A percentile compares a stretch with the other conserved stretches of the same genome.
phyloP scores from a whole-genome alignment of 2,797 vertebrate species.

The Naso thynnoides region DNA sequence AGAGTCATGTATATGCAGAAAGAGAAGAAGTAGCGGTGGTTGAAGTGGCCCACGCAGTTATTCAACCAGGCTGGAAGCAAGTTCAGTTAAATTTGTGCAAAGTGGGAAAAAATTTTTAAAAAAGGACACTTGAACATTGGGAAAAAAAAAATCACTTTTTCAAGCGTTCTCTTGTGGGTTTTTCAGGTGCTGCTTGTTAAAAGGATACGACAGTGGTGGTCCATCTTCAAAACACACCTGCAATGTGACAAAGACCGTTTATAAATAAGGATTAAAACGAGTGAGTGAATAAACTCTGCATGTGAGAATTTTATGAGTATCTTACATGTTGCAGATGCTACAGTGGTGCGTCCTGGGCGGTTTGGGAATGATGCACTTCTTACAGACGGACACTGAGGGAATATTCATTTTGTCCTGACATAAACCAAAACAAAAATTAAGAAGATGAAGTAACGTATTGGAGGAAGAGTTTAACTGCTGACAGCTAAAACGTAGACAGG shows the following conservation, averaged over 20 bases:
- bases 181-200: not conserved
- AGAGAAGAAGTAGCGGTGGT: slow-evolving; percentile 98
- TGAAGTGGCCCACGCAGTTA: slow-evolving; percentile 98
- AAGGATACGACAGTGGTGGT: slow-evolving; percentile 99
- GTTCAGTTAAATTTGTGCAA: slow-evolving; percentile 80
- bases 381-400: slow-evolving; percentile 92
- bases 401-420: slow-evolving; percentile 87
- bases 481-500: no score
- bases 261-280: not conserved
- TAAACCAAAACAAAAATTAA: not conserved
- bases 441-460: no score
- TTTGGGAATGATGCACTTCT: slow-evolving; percentile 96
- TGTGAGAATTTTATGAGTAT: not conserved
- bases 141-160: not conserved
- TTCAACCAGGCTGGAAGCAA: slow-evolving; percentile 92
- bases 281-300: not conserved
- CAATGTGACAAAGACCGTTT: slow-evolving; percentile 46
- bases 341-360: slow-evolving; percentile 97
- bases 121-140: not conserved
- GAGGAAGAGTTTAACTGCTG: no score
- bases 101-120: not conserved
- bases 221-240: slow-evolving; percentile 99
- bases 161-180: not conserved
- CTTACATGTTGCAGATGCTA: slow-evolving; percentile 96
- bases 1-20: slow-evolving; percentile 98